Percentiles rank a stretch among this genome's conserved stretches.
These are phyloP conservation scores for Montipora foliosa DNA, from an alignment of 64 coral and sea anemone genomes.

Conservation along the genomic window DNA sequence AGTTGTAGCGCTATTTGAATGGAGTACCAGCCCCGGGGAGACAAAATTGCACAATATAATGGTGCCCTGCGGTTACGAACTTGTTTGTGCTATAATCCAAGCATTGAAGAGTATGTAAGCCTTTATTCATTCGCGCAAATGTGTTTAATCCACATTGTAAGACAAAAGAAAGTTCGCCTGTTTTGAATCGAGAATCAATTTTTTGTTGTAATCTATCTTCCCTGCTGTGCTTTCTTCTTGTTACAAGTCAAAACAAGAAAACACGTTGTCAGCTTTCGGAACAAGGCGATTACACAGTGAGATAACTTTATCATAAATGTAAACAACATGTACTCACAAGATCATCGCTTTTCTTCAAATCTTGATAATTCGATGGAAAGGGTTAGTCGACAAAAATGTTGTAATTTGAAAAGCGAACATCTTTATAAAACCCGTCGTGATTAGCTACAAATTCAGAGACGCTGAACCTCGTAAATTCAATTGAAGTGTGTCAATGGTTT, in stretches of 20 bases:
- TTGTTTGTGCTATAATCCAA: conserved; percentile 41
- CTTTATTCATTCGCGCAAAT: background rate
- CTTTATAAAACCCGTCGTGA: background rate
- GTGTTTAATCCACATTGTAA: background rate
- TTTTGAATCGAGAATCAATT: background rate
- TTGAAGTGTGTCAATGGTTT: background rate
- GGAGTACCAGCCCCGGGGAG: conserved; percentile 8
- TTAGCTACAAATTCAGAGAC: background rate
- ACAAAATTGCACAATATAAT: conserved; percentile 44
- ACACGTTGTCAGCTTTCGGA: background rate
- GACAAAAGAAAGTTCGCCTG: background rate
- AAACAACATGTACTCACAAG: conserved; percentile 45
- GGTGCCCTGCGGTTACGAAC: conserved; percentile 8
- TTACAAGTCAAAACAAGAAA: conserved; percentile 43
- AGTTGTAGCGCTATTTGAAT: conserved; percentile 43
- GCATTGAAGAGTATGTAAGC: background rate
- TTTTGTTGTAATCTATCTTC: too few species aligned
- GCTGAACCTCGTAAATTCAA: background rate
- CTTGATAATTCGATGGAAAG: background rate
- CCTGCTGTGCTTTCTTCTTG: background rate
- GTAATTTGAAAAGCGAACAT: background rate
- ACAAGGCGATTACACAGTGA: conserved; percentile 33
- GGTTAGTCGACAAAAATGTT: background rate
- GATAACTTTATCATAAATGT: conserved; percentile 55
- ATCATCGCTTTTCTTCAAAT: conserved; percentile 2